These are phyloP conservation scores for Pomacea canaliculata DNA, from an alignment of 2,888 invertebrate genomes.

Conservation along the genomic window DNA sequence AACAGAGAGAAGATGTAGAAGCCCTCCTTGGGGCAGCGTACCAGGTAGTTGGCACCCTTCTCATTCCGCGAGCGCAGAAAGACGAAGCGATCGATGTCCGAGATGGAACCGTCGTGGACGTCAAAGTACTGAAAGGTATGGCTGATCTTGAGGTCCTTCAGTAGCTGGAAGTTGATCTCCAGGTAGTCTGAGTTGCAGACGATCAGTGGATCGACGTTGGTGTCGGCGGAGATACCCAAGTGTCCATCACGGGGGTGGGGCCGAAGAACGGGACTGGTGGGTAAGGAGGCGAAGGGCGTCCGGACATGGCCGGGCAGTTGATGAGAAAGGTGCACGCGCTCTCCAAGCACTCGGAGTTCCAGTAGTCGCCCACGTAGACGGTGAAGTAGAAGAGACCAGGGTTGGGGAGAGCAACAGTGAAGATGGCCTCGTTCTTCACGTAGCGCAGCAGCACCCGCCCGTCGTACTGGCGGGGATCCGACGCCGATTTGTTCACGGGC, in stretches of 20 bases:
- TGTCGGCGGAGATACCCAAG: conserved; percentile 52
- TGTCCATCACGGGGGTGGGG: conserved; percentile 60
- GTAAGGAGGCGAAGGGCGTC: conserved; percentile 54
- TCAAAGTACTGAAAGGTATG: conserved; percentile 65
- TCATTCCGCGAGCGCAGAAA: conserved; percentile 62
- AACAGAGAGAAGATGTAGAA: conserved; percentile 66
- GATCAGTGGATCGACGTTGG: conserved; percentile 57
- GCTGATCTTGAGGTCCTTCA: conserved; percentile 57
- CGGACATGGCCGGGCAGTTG: conserved; percentile 53
- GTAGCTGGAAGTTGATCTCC: conserved; percentile 60
- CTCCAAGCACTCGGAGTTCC: conserved; percentile 65
- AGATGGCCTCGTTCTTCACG: conserved; percentile 63
- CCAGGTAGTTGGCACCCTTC: conserved; percentile 60
- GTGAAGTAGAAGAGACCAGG: conserved; percentile 70
- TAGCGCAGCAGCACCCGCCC: conserved; percentile 59
- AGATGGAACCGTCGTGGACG: conserved; percentile 53
- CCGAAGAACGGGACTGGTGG: conserved; percentile 64
- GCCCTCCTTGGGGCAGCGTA: conserved; percentile 65
- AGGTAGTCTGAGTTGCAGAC: conserved; percentile 59
- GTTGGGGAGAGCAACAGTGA: conserved; percentile 68
- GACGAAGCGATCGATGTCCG: conserved; percentile 61
- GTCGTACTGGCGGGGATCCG: conserved; percentile 48
- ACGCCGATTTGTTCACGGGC: conserved; percentile 49
- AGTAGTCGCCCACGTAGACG: conserved; percentile 65
- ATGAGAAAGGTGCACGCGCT: conserved; percentile 66